A percentile compares a stretch with the other conserved stretches of the same genome.
phyloP scores from a whole-genome alignment of 2,797 vertebrate genomes.

The Sylvia borin region DNA sequence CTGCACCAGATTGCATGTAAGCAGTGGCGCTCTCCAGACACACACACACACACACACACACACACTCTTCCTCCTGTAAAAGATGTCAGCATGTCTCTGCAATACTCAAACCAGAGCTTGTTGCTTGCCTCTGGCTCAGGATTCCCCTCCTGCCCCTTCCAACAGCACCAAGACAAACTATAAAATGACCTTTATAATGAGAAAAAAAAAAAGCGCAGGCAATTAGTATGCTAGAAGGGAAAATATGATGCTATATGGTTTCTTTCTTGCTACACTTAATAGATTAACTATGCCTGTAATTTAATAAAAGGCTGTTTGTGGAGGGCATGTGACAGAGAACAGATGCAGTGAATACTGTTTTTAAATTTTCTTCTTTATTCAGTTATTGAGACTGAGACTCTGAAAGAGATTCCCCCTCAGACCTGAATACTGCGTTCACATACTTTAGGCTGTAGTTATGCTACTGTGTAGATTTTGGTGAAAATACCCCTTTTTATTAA shows the following conservation, averaged over 20 bases:
- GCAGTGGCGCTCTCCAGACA: not conserved
- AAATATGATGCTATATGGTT: conserved; percentile 26
- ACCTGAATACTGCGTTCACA: not conserved
- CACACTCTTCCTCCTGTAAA: not conserved
- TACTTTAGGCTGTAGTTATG: not conserved
- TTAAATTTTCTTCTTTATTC: conserved; percentile 34
- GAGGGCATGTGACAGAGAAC: conserved; percentile 24
- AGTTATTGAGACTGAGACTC: not conserved
- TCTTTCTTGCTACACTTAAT: conserved; percentile 25
- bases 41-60: not conserved
- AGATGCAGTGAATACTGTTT: conserved; percentile 30
- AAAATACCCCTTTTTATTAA: not conserved
- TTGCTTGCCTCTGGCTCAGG: not conserved
- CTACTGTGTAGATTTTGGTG: not conserved
- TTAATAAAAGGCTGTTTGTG: conserved; percentile 32
- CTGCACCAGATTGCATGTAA: not conserved
- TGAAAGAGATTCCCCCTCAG: not conserved
- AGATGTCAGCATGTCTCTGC: not conserved
- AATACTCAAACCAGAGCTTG: not conserved
- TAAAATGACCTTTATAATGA: conserved; percentile 23
- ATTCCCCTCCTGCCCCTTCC: not conserved
- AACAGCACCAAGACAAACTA: not conserved
- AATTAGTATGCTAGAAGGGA: conserved; percentile 19
- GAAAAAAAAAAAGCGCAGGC: not conserved
- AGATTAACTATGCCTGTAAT: conserved; percentile 48